These are phyloP conservation scores for Linnaemya tessellans DNA, from an alignment of 2,888 invertebrate species.

Conservation along the genomic window DNA sequence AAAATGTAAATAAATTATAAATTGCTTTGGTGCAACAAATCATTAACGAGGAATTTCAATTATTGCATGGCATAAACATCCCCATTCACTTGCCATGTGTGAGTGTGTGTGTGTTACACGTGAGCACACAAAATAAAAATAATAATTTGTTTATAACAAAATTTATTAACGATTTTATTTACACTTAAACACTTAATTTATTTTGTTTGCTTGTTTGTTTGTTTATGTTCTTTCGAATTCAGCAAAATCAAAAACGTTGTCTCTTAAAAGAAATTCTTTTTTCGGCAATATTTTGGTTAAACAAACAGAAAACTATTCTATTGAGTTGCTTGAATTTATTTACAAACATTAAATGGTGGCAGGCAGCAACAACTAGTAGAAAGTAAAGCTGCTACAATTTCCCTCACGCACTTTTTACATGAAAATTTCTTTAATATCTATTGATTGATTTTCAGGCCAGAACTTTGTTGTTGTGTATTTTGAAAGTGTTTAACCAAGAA, in stretches of 20 bases:
- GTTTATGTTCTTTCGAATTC: neutral
- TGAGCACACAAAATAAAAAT: slow-evolving; percentile 1
- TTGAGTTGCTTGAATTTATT: slow-evolving; percentile 18
- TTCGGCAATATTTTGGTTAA: neutral
- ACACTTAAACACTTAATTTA: slow-evolving; percentile 34
- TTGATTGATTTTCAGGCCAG: slow-evolving; percentile 9
- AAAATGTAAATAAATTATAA: slow-evolving; percentile 41
- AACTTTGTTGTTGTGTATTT: slow-evolving; percentile 9
- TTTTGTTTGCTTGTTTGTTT: neutral
- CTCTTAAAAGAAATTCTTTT: neutral
- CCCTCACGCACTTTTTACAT: slow-evolving; percentile 30
- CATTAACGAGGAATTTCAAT: slow-evolving; percentile 27
- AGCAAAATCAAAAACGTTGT: neutral
- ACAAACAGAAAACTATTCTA: neutral
- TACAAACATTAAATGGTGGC: slow-evolving; percentile 11
- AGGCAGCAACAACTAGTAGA: slow-evolving; percentile 7
- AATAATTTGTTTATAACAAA: neutral
- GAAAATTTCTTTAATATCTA: slow-evolving; percentile 14
- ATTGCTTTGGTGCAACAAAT: slow-evolving; percentile 36
- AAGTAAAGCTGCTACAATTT: neutral
- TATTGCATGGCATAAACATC: neutral
- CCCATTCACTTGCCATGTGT: neutral
- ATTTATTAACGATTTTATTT: slow-evolving; percentile 36
- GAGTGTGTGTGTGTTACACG: neutral
- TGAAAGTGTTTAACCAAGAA: neutral